Evolutionary conservation across 1,140 invertebrate species (phyloP).

Genomic region (Neocloeon triangulifer): DNA sequence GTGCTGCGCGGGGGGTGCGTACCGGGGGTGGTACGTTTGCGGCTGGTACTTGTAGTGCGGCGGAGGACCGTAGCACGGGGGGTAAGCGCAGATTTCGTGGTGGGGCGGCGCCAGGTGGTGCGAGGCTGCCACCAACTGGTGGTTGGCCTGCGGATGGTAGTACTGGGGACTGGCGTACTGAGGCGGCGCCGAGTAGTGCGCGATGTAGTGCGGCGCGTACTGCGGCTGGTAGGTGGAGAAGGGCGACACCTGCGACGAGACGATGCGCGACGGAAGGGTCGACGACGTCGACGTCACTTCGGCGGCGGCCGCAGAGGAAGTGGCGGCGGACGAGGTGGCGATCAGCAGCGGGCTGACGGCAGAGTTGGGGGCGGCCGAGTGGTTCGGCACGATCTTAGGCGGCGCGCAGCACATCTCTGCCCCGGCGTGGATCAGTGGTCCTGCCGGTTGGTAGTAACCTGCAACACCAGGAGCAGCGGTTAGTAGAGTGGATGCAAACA

Average conservation of each 20-base stretch:
- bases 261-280: too few relatives aligned
- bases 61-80: too few relatives aligned
- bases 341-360: constrained; percentile 15
- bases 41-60: too few relatives aligned
- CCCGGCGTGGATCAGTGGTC: constrained; percentile 37
- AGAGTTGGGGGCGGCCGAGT: constrained; percentile 8
- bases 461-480: constrained; percentile 17
- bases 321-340: constrained; percentile 17
- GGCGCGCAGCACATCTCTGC: constrained; percentile 9
- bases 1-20: too few relatives aligned
- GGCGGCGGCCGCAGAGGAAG: constrained; percentile 21
- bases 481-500: too few relatives aligned
- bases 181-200: constrained; percentile 11
- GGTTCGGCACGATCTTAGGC: constrained; percentile 10
- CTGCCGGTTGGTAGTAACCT: constrained; percentile 75
- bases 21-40: too few relatives aligned
- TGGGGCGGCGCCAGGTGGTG: constrained; percentile 24
- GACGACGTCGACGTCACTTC: constrained; percentile 16
- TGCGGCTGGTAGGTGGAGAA: constrained; percentile 4
- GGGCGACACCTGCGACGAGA: too few relatives aligned
- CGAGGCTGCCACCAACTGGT: constrained; percentile 19
- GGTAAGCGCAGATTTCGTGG: too few relatives aligned
- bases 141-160: too few relatives aligned
- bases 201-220: constrained; percentile 7
- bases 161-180: constrained; percentile 9